Base-by-base conservation (phyloP, 30 jellyfish, hydroid and myxozoan species). In the Turritopsis rubra region DNA sequence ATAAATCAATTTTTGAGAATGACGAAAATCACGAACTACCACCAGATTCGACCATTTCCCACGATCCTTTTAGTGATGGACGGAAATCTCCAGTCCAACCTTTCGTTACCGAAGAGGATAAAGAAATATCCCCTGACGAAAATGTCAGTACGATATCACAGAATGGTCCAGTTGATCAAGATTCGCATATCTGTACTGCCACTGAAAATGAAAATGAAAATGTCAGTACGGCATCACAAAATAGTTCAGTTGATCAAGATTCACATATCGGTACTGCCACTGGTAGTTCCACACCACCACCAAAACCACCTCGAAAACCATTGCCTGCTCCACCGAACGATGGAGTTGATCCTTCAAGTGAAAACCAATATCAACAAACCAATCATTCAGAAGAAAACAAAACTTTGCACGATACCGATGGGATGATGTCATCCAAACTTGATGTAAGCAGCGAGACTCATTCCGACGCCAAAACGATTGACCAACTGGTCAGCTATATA, bases 401-500 rank as follows among this genome's bases (percentile, higher is more conserved):
- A 24, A 54, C 83, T 13, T 74, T 66, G 28, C 31, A 22, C 23
- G 83, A 75, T 23, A 26, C 19, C 52, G 24, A 18, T 18, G 81
- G 24, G 24, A n/a, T n/a, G 21, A 20, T 18, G 18, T 60, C 72
- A 17, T 18, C 18, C n/a, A n/a, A 60, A n/a, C 19, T 8, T 21
- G 77, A 68, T 21, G 77, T 3, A 68, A 16, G 77, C 30, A 68
- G 30, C 16, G 8, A 26, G 5, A 3, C 30, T 5, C 75, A 30
- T 1, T 30, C 27, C 26, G 21, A 65, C 16, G 41, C 87, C n/a
- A 24, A 19, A 27, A 71, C 66, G 27, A 71, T 90, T 16, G 90
- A 75, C n/a, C 90, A 86, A 4, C 52, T 90, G 53, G 83, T 86
- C 1, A 73, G 73, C n/a, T 75, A 90, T 72, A 65, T 90, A 78